phyloP scores from a whole-genome alignment of 2,888 invertebrate species.

The Lochmaea crataegi region DNA sequence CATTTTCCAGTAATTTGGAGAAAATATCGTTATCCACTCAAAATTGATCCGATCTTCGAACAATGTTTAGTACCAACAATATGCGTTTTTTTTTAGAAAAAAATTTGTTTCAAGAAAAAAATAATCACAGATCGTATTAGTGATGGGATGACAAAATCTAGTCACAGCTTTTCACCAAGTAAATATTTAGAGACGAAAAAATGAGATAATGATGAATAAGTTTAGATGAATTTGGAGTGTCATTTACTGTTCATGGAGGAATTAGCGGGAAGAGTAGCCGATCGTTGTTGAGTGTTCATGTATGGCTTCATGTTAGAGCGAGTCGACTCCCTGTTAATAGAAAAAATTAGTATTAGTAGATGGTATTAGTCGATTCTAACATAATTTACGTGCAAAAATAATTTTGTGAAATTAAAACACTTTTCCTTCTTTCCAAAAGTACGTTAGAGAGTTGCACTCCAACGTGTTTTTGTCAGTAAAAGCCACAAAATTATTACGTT shows the following conservation, averaged over 20 bases:
- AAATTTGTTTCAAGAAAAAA: constrained; percentile 37
- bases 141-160: constrained; percentile 40
- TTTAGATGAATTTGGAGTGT: constrained; percentile 45
- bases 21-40: too few relatives aligned
- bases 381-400: neutral
- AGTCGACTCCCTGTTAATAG: constrained; percentile 76
- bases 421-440: too few relatives aligned
- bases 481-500: too few relatives aligned
- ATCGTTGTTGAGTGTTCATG: constrained; percentile 81
- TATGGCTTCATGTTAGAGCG: constrained; percentile 81
- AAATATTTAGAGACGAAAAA: neutral
- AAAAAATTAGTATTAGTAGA: constrained; percentile 39
- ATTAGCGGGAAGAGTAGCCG: constrained; percentile 89
- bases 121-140: constrained; percentile 47
- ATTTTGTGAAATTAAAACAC: neutral
- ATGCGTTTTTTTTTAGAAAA: constrained; percentile 34
- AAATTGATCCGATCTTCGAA: neutral
- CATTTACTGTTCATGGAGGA: constrained; percentile 76
- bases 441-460: too few relatives aligned
- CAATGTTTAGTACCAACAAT: constrained; percentile 46
- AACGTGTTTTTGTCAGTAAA: too few relatives aligned
- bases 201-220: constrained; percentile 4
- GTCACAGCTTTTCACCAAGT: too few relatives aligned
- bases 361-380: neutral
- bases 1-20: too few relatives aligned